Conservation (phyloP, 2,113 vertebrate genomes). For the Antidorcas marsupialis region DNA sequence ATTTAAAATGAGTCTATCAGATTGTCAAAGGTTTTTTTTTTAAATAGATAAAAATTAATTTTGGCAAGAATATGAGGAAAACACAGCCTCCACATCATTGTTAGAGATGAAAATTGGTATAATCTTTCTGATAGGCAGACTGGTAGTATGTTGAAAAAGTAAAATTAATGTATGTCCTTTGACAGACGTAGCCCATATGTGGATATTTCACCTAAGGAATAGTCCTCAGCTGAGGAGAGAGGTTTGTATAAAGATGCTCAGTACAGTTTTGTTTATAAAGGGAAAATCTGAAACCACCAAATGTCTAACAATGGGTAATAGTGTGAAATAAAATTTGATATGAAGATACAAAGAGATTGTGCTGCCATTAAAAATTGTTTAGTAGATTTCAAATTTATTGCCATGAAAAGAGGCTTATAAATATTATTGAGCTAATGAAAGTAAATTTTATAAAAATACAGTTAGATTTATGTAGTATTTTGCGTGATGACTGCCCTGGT, state of each 20-base stretch:
- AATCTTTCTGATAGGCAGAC: conserved; percentile 3
- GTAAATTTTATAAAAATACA: background rate
- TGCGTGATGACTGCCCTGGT: background rate
- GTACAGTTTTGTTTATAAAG: background rate
- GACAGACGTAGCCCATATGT: background rate
- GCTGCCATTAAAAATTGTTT: background rate
- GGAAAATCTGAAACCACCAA: background rate
- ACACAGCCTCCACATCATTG: background rate
- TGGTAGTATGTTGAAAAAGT: background rate
- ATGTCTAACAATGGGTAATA: background rate
- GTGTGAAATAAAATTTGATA: conserved; percentile 3
- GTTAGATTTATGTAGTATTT: background rate
- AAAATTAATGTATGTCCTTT: background rate
- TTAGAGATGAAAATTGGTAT: conserved; percentile 5
- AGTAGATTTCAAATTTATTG: background rate
- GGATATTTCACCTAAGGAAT: background rate
- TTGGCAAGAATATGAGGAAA: background rate
- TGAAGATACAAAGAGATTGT: background rate
- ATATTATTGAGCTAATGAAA: background rate
- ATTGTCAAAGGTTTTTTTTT: background rate
- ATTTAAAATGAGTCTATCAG: conserved; percentile 32
- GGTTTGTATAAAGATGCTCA: background rate
- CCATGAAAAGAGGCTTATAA: background rate
- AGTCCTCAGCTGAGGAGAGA: background rate
- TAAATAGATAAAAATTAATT: conserved; percentile 37